Base-by-base conservation (phyloP, 2,113 vertebrate genomes). In the Perccottus glenii region DNA sequence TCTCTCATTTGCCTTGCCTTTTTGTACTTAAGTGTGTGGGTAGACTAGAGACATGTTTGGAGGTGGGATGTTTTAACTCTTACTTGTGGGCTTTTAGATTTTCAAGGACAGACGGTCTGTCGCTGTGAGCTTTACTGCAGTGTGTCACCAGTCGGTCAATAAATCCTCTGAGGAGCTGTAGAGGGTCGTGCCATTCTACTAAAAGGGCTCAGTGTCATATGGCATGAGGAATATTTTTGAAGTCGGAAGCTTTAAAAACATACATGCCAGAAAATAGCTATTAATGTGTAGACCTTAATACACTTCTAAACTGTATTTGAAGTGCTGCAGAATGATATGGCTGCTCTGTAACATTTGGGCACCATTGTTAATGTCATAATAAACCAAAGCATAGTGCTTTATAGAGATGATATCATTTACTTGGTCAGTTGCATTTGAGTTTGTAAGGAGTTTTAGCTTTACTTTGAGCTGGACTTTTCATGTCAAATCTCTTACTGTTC, bases 131-230 rank as follows among this genome's bases (percentile, higher is more conserved):
- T 70, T 27, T 77, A 76, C 83, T 77, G 77, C 81, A 70, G 80
- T 78, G 76, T 68, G 80, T 83, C 81, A 83, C 77, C 67, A 73
- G 80, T 83, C 59, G 72, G 79, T 81, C 78, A 79, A 64, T 83
- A 68, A 80, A 77, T 79, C 67, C 86, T 87, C 78, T 6, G 57
- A 75, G 83, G 78, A 86, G 71, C 53, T 60, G 74, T 66, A 78
- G 70, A 68, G 70, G 77, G 82, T 77, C 64, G 38, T 83, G 70
- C 69, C 67, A 84, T 79, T 78, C 82, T 67, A 60, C 66, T 82
- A 77, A 68, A 70, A 86, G 85, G 78, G 85, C 81, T 77, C 75
- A 5, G 60, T 83, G 84, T 84, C 87, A 77, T 80, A 77, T 81
- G 75, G 11, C 5, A 11, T 56, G 76, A 69, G 44, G 62, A 35